A percentile compares a stretch with the other conserved stretches of the same genome.
Conservation (phyloP, 1,140 invertebrate genomes). For the Zaprionus inermis region DNA sequence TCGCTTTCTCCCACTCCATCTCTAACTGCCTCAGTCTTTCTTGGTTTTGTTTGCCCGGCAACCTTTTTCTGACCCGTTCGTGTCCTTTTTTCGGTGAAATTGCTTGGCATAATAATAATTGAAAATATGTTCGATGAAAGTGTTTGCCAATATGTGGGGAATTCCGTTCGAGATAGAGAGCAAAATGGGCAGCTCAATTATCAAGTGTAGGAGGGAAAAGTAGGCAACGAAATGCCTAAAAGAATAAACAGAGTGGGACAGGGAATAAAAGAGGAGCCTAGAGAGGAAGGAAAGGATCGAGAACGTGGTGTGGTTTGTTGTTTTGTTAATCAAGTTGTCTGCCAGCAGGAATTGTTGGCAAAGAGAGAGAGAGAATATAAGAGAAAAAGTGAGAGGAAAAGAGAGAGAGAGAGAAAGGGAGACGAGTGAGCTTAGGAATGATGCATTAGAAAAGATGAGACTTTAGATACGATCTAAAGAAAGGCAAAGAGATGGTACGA, state of each 20-base stretch:
- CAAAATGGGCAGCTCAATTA: constrained; percentile 71
- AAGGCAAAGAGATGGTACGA: too few species aligned
- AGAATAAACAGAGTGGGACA: background rate
- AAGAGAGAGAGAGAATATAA: background rate
- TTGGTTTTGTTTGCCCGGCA: constrained; percentile 1
- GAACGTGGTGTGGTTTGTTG: background rate
- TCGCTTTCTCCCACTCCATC: background rate
- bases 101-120: constrained; percentile 62
- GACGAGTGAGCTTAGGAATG: too few species aligned
- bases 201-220: constrained; percentile 14
- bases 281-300: background rate
- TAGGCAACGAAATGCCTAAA: background rate
- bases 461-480: background rate
- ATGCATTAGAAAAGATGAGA: background rate
- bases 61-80: constrained; percentile 4
- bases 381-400: background rate
- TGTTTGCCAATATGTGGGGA: constrained; percentile 43
- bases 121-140: constrained; percentile 69
- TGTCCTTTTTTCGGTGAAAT: constrained; percentile 33
- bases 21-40: background rate
- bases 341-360: background rate
- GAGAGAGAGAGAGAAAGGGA: background rate
- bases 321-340: constrained; percentile 2
- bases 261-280: background rate
- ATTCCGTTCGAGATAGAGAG: background rate